A percentile compares a stretch with the other conserved stretches of the same genome.
These are phyloP conservation scores for Enteromius argenteus DNA, from an alignment of 2,797 vertebrate genomes.

Conservation along the genomic window DNA sequence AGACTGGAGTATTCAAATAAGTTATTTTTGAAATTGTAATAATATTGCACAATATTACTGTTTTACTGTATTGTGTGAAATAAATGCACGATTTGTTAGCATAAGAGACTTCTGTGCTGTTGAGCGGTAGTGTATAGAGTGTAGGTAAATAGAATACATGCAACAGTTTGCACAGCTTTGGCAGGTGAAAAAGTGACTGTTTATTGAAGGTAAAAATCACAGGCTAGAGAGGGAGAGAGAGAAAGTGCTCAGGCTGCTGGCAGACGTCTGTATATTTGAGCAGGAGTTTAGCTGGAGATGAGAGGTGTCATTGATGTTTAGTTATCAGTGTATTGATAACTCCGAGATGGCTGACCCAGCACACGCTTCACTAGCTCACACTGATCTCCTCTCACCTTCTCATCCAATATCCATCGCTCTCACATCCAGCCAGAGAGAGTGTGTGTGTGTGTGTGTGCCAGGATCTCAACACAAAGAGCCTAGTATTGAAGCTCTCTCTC, in stretches of 20 bases:
- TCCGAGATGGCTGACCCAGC: conserved; percentile 31
- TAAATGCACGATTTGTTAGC: not conserved
- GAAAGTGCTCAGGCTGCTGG: conserved; percentile 23
- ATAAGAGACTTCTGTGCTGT: not conserved
- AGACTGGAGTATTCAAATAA: not conserved
- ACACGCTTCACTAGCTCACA: conserved; percentile 21
- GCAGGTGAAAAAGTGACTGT: conserved; percentile 85
- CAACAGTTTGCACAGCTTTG: conserved; percentile 69
- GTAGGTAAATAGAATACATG: not conserved
- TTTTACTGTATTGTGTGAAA: not conserved
- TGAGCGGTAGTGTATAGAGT: not conserved
- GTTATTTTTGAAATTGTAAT: not conserved
- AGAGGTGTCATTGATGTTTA: conserved; percentile 33
- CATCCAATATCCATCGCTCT: conserved; percentile 40
- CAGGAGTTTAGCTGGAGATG: conserved; percentile 33
- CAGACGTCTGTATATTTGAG: not conserved
- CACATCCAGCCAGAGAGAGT: conserved; percentile 43
- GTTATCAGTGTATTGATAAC: conserved; percentile 42
- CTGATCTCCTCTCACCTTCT: conserved; percentile 39
- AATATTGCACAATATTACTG: not conserved
- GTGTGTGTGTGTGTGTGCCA: conserved; percentile 38
- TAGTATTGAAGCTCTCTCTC: conserved; percentile 48
- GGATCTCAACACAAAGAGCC: conserved; percentile 55
- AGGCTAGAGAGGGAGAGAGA: conserved; percentile 15
- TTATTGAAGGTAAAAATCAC: conserved; percentile 73